Percentiles rank a stretch among this genome's conserved stretches.
Conservation (phyloP, 2,888 invertebrate genomes). For the Lobophora halterata region DNA sequence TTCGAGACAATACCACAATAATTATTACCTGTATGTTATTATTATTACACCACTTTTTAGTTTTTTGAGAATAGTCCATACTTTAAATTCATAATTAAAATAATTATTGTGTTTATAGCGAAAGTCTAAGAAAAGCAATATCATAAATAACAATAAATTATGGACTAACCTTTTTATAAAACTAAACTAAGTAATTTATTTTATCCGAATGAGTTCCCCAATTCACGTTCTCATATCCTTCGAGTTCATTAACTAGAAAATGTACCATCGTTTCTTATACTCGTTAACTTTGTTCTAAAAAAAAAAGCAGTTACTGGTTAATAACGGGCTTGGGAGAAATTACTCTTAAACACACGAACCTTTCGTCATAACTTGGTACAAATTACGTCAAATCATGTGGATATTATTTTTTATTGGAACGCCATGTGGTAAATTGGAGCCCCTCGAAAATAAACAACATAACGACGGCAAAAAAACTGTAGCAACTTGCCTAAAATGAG, state of each 20-base stretch:
- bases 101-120: no score
- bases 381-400: conserved; percentile 76
- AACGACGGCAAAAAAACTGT: conserved; percentile 60
- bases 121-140: not conserved
- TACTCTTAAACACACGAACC: conserved; percentile 70
- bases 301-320: conserved; percentile 65
- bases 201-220: conserved; percentile 22
- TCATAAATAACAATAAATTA: not conserved
- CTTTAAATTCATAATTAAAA: no score
- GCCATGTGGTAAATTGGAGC: conserved; percentile 77
- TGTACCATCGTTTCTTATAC: conserved; percentile 42
- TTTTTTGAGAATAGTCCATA: no score
- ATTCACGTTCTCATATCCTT: conserved; percentile 31
- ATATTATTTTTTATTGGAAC: conserved; percentile 70
- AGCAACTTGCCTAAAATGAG: conserved; percentile 48
- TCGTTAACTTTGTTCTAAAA: conserved; percentile 61
- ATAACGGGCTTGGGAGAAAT: conserved; percentile 64
- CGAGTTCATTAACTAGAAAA: conserved; percentile 41
- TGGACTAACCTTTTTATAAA: not conserved
- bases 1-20: no score
- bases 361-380: conserved; percentile 69
- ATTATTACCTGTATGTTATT: no score
- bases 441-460: conserved; percentile 71
- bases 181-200: conserved; percentile 21
- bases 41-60: no score